Evolutionary conservation across 1,140 invertebrate species (phyloP).

Genomic region (Rhagoletis zephyria): DNA sequence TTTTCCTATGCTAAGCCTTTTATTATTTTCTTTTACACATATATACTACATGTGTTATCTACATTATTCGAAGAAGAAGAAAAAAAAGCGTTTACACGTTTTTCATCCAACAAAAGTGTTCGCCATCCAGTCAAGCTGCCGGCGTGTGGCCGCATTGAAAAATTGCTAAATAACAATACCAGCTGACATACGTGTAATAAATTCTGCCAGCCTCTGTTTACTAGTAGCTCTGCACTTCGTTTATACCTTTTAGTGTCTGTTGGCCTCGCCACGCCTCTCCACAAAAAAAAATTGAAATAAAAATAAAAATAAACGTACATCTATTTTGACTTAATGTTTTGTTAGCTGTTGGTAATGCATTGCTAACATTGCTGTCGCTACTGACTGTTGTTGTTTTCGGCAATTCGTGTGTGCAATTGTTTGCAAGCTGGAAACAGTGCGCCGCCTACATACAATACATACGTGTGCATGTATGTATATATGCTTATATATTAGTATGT

Average conservation of each 20-base stretch:
- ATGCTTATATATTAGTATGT: not conserved
- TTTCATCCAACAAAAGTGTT: not conserved
- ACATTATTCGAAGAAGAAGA: not conserved
- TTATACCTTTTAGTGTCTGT: conserved; percentile 22
- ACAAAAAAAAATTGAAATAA: not conserved
- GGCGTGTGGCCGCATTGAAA: conserved; percentile 18
- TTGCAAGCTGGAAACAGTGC: not conserved
- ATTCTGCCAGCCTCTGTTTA: conserved; percentile 29
- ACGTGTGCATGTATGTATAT: not conserved
- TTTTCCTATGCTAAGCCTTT: not conserved
- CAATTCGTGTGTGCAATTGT: not conserved
- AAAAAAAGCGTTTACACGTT: not conserved
- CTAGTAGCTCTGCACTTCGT: not conserved
- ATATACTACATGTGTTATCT: not conserved
- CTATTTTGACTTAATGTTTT: conserved; percentile 23
- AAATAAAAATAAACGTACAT: not conserved
- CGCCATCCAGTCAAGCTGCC: not conserved
- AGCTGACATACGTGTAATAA: conserved; percentile 39
- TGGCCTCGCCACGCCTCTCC: not conserved
- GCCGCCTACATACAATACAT: too few relatives aligned
- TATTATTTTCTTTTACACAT: not conserved
- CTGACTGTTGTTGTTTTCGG: not conserved
- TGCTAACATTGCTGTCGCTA: not conserved
- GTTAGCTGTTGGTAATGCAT: conserved; percentile 27
- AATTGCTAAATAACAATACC: conserved; percentile 43